Percentiles rank a stretch among this genome's conserved stretches.
Conservation (phyloP, 2,113 vertebrate genomes). For the Catharus bicknelli region DNA sequence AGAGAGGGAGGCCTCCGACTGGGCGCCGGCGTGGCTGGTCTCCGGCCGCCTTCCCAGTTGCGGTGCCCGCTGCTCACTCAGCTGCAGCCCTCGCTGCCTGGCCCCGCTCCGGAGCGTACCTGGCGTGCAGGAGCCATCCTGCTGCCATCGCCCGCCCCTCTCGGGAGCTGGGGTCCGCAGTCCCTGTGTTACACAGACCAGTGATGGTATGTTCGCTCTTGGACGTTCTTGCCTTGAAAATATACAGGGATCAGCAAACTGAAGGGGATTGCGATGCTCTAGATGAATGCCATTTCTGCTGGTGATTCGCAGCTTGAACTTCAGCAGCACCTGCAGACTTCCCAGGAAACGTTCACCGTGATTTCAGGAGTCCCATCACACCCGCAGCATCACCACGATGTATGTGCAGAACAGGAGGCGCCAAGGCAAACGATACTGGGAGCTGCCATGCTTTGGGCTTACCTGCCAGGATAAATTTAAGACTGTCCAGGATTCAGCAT, state of each 20-base stretch:
- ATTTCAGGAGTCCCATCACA: fast-evolving
- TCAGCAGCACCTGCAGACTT: background rate
- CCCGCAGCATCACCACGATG: fast-evolving
- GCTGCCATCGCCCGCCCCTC: fast-evolving
- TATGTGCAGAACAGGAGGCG: fast-evolving
- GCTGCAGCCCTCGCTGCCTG: fast-evolving
- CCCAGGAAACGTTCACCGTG: fast-evolving
- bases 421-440: fast-evolving
- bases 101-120: fast-evolving
- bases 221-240: fast-evolving
- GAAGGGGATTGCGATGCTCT: fast-evolving
- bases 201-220: fast-evolving
- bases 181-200: fast-evolving
- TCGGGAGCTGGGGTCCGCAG: fast-evolving
- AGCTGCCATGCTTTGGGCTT: fast-evolving
- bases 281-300: background rate
- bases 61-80: fast-evolving
- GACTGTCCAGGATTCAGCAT: background rate
- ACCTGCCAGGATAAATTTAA: background rate
- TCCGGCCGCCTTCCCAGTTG: fast-evolving
- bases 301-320: too few species aligned
- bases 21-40: fast-evolving
- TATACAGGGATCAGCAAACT: fast-evolving
- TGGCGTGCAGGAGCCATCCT: fast-evolving
- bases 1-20: fast-evolving